These are phyloP conservation scores for Steatocranus sp. DNA, from an alignment of 2,797 vertebrate species.

Conservation along the genomic window DNA sequence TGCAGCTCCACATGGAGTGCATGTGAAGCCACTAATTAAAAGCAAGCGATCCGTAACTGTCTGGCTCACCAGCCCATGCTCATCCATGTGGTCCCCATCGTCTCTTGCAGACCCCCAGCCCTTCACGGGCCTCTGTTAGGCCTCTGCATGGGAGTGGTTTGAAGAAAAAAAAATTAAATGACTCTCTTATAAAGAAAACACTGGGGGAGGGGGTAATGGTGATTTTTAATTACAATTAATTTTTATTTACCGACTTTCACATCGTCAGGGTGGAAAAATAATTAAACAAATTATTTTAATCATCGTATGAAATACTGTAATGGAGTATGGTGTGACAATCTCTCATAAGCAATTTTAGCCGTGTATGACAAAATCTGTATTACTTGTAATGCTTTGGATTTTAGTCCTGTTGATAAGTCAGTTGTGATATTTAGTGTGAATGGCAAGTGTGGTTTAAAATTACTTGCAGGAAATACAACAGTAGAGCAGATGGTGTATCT, in stretches of 20 bases:
- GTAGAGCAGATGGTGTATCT: not conserved
- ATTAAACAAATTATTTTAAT: not conserved
- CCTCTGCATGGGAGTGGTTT: conserved; percentile 33
- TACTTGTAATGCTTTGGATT: not conserved
- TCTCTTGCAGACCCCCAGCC: conserved; percentile 27
- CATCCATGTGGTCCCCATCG: conserved; percentile 64
- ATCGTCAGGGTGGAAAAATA: not conserved
- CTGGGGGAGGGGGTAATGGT: not conserved
- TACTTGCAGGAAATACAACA: not conserved
- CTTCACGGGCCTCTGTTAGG: conserved; percentile 4
- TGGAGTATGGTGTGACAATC: not conserved
- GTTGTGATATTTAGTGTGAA: not conserved
- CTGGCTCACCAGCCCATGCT: conserved; percentile 62
- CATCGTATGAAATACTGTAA: not conserved
- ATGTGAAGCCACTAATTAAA: conserved; percentile 73
- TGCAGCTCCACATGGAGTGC: conserved; percentile 61
- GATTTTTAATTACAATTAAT: not conserved
- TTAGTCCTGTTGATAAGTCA: not conserved
- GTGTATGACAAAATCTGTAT: not conserved
- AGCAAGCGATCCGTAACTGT: conserved; percentile 71
- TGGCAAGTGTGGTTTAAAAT: not conserved
- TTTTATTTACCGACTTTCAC: not conserved
- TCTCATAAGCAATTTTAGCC: not conserved
- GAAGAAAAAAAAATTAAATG: not conserved
- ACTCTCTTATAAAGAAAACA: not conserved